These are phyloP conservation scores for Maccullochella peelii DNA, from an alignment of 2,113 vertebrate genomes.

Conservation along the genomic window DNA sequence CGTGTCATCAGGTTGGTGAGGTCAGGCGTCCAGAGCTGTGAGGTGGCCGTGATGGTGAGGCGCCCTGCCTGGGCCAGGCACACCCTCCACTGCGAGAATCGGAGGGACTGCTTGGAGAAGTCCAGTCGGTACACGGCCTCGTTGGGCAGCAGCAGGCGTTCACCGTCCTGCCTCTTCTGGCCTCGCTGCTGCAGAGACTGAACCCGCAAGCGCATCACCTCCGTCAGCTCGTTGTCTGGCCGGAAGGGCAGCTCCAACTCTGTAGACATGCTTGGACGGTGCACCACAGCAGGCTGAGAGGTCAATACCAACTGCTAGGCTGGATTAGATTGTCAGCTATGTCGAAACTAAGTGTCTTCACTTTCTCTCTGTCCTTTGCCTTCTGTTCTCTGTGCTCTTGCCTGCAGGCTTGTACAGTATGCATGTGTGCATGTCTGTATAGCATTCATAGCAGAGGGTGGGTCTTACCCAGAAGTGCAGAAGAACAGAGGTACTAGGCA, in stretches of 20 bases:
- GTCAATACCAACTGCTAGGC: slow-evolving; percentile 6
- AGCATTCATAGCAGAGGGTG: slow-evolving; percentile 17
- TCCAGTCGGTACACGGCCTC: slow-evolving; percentile 90
- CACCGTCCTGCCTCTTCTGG: slow-evolving; percentile 88
- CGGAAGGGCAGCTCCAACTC: slow-evolving; percentile 84
- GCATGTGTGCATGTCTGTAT: neutral
- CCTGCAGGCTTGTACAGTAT: slow-evolving; percentile 18
- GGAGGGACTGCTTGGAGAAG: slow-evolving; percentile 86
- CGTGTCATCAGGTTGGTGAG: slow-evolving; percentile 94
- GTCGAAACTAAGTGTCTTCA: slow-evolving; percentile 17
- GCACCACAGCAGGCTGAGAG: slow-evolving; percentile 6
- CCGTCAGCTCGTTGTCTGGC: slow-evolving; percentile 86
- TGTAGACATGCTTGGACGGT: slow-evolving; percentile 50
- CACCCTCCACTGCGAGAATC: slow-evolving; percentile 87
- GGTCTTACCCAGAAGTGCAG: slow-evolving; percentile 22
- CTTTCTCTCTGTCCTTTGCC: slow-evolving; percentile 1
- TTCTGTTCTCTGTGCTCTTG: slow-evolving; percentile 7
- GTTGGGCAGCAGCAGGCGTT: slow-evolving; percentile 87
- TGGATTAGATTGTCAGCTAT: slow-evolving; percentile 28
- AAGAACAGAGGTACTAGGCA: slow-evolving; percentile 59
- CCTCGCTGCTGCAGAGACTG: slow-evolving; percentile 90
- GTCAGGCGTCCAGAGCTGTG: slow-evolving; percentile 95
- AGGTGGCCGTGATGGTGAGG: slow-evolving; percentile 90
- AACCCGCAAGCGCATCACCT: slow-evolving; percentile 88
- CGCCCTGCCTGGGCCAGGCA: slow-evolving; percentile 81